phyloP scores from a whole-genome alignment of 2,797 vertebrate genomes.

The Graptemys geographica region DNA sequence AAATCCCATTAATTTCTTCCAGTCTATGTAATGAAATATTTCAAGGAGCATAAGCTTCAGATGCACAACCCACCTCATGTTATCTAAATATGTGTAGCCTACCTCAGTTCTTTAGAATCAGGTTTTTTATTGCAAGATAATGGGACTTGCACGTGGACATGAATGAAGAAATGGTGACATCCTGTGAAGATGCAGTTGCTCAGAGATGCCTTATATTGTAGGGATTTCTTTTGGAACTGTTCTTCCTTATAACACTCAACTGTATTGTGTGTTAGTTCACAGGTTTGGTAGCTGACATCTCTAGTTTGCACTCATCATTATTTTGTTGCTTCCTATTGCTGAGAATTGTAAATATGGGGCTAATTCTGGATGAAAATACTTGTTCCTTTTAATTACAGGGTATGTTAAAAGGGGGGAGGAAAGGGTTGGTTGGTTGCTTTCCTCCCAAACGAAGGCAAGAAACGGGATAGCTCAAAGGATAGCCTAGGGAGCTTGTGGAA shows the following conservation, averaged over 20 bases:
- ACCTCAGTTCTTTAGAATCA: background rate
- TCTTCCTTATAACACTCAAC: background rate
- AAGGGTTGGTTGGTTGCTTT: too few relatives aligned
- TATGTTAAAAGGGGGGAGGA: rapidly evolving
- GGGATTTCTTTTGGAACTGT: background rate
- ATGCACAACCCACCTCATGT: background rate
- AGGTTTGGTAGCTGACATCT: background rate
- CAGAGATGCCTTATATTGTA: background rate
- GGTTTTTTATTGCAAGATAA: background rate
- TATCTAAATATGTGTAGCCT: background rate
- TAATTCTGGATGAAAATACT: background rate
- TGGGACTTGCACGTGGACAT: background rate
- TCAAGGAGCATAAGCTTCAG: background rate
- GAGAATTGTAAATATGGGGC: rapidly evolving
- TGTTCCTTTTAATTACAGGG: background rate
- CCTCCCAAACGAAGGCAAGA: background rate
- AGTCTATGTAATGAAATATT: background rate
- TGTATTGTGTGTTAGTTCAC: background rate
- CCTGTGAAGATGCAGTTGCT: background rate
- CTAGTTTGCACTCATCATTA: background rate
- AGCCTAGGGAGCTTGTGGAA: too few relatives aligned
- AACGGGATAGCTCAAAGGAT: background rate
- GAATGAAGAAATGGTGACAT: background rate
- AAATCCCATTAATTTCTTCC: background rate
- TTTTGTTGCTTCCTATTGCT: background rate